Base-by-base conservation (phyloP, 2,797 vertebrate species). In the Varecia variegata region DNA sequence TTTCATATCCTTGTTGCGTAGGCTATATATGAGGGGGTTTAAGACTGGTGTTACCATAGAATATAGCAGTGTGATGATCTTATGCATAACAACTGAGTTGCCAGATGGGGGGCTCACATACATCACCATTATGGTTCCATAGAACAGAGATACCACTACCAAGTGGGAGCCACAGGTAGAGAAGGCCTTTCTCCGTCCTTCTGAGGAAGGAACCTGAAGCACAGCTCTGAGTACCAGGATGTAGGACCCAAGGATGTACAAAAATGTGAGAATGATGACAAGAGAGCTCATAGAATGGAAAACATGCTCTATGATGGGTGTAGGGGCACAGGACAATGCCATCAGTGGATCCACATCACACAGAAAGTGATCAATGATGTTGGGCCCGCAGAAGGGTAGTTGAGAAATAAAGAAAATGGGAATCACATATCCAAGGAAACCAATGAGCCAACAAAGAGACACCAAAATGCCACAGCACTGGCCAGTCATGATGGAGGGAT, bases 141-240 rank as follows among this genome's bases (percentile, higher is more conserved):
- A 97, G 76, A 98, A 97, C 45, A 97, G 71, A 71, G 52, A 94
- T 0, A 97, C 95, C 54, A 97, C 93, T 73, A 79, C 67, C 23
- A 97, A 87, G 81, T 98, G 97, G 21, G 92, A 98, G 14, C 93
- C 95, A 27, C 94, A 97, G 11, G 94, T 97, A 38, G 95, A 97
- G 74, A 97, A 95, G 38, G 86, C 84, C 56, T 97, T 98, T 88
- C 20, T 38, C 35, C 2, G 13, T 52, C 86, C 88, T 17, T 60
- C 38, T 38, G 88, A 88, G 40, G 96, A 96, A 91, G 96, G 89
- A 43, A 97, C 27, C 11, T 12, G 50, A 52, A 96, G 52, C 27
- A 96, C 95, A 1, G 95, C 81, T 71, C 38, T 90, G 50, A 97
- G 47, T 4, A 98, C 90, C 2, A 93, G 35, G 7, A 10, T 0